Percentiles rank a stretch among this genome's conserved stretches.
These are phyloP conservation scores for Drosophila mimica DNA, from an alignment of 2,888 invertebrate genomes.

Conservation along the genomic window DNA sequence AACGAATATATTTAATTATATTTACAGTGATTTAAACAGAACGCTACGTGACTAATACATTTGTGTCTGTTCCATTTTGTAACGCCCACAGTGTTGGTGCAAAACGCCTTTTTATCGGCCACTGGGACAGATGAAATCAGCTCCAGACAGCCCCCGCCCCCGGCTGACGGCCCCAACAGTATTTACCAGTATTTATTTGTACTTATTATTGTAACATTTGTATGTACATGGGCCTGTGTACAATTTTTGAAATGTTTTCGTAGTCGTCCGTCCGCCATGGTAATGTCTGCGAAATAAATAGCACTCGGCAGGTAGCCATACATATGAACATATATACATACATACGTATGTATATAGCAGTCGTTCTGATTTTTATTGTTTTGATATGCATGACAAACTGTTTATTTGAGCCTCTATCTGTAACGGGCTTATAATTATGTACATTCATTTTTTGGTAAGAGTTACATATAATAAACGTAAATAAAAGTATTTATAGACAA, in stretches of 20 bases:
- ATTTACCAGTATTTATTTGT: constrained; percentile 41
- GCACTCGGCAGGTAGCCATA: constrained; percentile 8
- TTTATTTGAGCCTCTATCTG: constrained; percentile 30
- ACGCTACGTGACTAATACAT: constrained; percentile 26
- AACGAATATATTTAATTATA: constrained; percentile 55
- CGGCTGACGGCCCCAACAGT: constrained; percentile 16
- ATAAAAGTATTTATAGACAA: background rate
- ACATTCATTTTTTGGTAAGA: background rate
- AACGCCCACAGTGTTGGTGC: constrained; percentile 60
- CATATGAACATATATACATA: constrained; percentile 25
- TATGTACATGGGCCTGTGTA: constrained; percentile 37
- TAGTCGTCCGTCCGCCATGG: constrained; percentile 37
- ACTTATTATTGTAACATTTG: constrained; percentile 40
- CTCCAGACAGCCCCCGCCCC: constrained; percentile 2
- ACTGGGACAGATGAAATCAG: constrained; percentile 48
- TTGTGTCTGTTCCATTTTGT: constrained; percentile 60
- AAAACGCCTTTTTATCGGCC: constrained; percentile 64
- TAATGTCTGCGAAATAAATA: constrained; percentile 42
- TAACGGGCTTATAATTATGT: constrained; percentile 18
- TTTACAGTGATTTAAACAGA: constrained; percentile 41
- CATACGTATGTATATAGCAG: constrained; percentile 40
- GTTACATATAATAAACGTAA: background rate
- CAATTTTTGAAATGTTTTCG: constrained; percentile 43
- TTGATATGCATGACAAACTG: constrained; percentile 71
- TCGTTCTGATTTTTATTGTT: constrained; percentile 48